phyloP scores from a whole-genome alignment of 2,113 vertebrate species.

The Meriones unguiculatus region DNA sequence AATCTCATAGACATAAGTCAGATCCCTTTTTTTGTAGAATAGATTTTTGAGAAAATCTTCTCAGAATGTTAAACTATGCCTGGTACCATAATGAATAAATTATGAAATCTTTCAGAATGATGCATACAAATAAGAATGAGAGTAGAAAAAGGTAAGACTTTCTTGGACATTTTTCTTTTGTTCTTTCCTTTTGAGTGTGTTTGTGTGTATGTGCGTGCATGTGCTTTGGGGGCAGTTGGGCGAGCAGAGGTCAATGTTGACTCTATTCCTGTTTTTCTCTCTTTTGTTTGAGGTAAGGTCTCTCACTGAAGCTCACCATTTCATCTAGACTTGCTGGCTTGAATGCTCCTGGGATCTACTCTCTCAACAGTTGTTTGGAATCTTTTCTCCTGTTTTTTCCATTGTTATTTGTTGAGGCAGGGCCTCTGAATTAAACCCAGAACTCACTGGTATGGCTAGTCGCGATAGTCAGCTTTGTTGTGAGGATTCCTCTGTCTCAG shows the following conservation, averaged over 20 bases:
- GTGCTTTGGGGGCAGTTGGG: not conserved
- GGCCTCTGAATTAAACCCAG: not conserved
- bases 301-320: not conserved
- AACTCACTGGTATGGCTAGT: not conserved
- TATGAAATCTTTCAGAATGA: slow-evolving; percentile 20
- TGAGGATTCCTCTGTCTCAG: not conserved
- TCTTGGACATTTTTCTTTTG: not conserved
- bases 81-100: not conserved
- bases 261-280: not conserved
- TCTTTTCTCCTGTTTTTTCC: not conserved
- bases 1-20: not conserved
- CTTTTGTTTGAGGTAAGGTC: not conserved
- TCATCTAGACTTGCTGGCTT: not conserved
- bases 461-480: no score
- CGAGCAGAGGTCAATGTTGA: not conserved
- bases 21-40: not conserved
- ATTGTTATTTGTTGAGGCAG: not conserved
- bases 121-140: not conserved
- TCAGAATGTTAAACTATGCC: not conserved
- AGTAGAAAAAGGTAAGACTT: not conserved
- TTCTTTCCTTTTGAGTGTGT: not conserved
- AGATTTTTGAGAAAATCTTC: slow-evolving; percentile 17
- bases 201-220: not conserved
- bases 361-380: not conserved
- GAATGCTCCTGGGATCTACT: no score